A percentile compares a stretch with the other conserved stretches of the same genome.
Conservation (phyloP, 2,113 vertebrate species). For the Paedocypris sp. region DNA sequence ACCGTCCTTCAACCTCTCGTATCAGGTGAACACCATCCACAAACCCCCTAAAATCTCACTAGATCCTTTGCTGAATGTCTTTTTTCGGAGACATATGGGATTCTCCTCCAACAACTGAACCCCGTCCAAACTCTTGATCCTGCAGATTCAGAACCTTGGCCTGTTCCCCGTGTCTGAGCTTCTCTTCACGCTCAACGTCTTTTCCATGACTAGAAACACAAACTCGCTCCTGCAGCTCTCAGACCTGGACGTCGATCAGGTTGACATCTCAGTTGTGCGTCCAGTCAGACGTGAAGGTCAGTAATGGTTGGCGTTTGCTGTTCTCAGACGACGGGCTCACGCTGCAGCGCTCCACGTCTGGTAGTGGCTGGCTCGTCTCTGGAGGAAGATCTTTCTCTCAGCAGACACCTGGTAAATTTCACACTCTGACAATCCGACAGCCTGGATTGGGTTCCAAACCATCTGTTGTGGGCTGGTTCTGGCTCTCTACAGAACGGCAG, state of each 20-base stretch:
- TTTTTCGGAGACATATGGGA: not conserved
- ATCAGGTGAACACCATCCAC: conserved; percentile 48
- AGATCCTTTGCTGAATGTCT: not conserved
- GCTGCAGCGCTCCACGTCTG: conserved; percentile 40
- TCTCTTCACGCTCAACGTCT: conserved; percentile 64
- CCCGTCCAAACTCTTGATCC: not conserved
- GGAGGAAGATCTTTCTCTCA: conserved; percentile 65
- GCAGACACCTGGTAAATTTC: conserved; percentile 66
- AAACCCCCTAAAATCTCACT: not conserved
- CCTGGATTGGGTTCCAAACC: not conserved
- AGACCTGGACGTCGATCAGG: conserved; percentile 61
- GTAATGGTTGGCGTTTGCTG: too few species aligned
- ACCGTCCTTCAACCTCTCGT: conserved; percentile 67
- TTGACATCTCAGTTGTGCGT: too few species aligned
- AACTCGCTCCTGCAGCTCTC: conserved; percentile 71
- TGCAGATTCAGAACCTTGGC: conserved; percentile 81
- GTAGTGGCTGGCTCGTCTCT: conserved; percentile 2
- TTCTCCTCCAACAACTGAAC: not conserved
- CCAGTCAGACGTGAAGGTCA: too few species aligned
- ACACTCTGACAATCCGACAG: not conserved
- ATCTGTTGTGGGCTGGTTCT: not conserved
- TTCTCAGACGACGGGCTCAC: conserved; percentile 35
- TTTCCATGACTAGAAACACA: conserved; percentile 59
- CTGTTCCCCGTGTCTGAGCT: conserved; percentile 66
- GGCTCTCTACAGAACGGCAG: conserved; percentile 71